Base-by-base conservation (phyloP, 2,888 invertebrate species). In the Drosophila imparisetae region DNA sequence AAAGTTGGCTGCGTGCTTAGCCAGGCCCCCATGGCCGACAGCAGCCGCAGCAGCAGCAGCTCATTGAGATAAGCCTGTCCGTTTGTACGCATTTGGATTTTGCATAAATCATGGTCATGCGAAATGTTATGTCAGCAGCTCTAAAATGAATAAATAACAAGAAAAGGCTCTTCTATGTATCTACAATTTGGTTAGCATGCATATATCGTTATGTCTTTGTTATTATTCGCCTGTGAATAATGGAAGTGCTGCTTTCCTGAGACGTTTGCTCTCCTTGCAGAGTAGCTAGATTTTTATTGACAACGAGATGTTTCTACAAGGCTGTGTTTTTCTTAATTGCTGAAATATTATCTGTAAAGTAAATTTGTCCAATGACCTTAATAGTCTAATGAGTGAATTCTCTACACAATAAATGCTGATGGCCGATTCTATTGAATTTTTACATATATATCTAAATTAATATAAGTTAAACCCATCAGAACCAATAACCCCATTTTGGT, bases 51-150 rank as follows among this genome's bases (percentile, higher is more conserved):
- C 38, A 27, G 36, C 55, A 73, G 72, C 90, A 80, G 78, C 85
- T 90, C 89, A 86, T 86, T 86, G 86, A 86, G 86, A 86, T 86
- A 90, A 86, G 86, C 86, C 83, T 78, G 87, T 86, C 81, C 66
- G 86, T 63, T 89, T 78, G 75, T 89, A 74, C 73, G 84, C 81
- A 86, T 85, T 89, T 83, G 78, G 71, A 72, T 80, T 87, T 80
- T 82, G 87, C 85, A 90, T 87, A 90, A 90, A 87, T 87, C 87
- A 87, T 89, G 75, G 66, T 78, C 70, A 72, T 80, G 80, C 83
- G 72, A 89, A 89, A 85, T 87, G 88, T 87, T 90, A 84, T 89
- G 89, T 89, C 87, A 90, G 87, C 89, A 63, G 67, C 75, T 74
- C 66, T 66, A 49, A 48, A 66, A 60, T 66, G 63, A 73, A 66